Base-by-base conservation (phyloP, 2,113 vertebrate genomes). In the Otus sunia region DNA sequence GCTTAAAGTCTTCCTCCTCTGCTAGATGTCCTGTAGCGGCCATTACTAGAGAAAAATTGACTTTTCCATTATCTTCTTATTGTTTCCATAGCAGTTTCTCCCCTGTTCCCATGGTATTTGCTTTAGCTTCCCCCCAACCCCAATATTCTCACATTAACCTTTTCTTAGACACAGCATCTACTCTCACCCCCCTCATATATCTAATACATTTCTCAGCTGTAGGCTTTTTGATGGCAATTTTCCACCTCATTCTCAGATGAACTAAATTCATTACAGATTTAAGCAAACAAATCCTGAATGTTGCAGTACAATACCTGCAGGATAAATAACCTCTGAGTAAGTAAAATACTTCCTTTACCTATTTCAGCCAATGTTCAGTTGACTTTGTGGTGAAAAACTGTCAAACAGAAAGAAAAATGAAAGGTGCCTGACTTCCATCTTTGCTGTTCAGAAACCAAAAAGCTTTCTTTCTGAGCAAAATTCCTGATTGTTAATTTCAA, bases 21-120 rank as follows among this genome's bases (percentile, higher is more conserved):
- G 80, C 73, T 74, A 80, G 64, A 67, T 89, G 74, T 93, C 80
- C 94, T 95, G 78, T 89, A 92, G 86, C 1, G 2, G 80, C 74
- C 82, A 79, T 88, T 92, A 87, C 82, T 77, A 55, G 43, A 68
- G 26, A 88, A 93, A 94, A 92, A 88, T 37, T 62, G 73, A 87
- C 63, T 91, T 83, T 94, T 92, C 94, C 62, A 75, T 95, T 96
- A 91, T 80, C 77, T 75, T 81, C 59, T 88, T 92, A 75, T 79
- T 92, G 66, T 95, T 95, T 93, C 91, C 91, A 90, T 71, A 87
- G 91, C 72, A 95, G 72, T 88, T 94, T 76, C 37, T 74, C 45
- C 59, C 69, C 62, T 85, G 53, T 60, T 94, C 88, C 88, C 45
- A 39, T 27, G 58, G 63, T 39, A 62, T 87, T 82, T 93, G 21